These are phyloP conservation scores for Brachionus angularis DNA, from an alignment of 1,140 invertebrate genomes.

Conservation along the genomic window DNA sequence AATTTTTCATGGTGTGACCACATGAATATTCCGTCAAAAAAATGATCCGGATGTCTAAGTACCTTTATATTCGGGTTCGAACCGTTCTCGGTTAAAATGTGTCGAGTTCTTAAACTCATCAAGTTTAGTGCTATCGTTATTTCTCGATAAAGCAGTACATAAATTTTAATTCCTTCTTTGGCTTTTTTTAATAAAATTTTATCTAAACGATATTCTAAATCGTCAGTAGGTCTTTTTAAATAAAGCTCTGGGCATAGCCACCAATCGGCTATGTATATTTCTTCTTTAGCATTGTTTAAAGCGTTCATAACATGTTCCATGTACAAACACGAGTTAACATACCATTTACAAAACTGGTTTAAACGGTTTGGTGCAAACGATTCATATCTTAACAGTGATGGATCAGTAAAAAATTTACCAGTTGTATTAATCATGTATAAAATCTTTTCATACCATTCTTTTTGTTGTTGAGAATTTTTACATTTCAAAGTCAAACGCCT, in stretches of 20 bases:
- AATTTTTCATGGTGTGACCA: slow-evolving; percentile 99
- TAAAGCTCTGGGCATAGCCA: slow-evolving; percentile 89
- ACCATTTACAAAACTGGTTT: slow-evolving; percentile 50
- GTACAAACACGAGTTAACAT: slow-evolving; percentile 80
- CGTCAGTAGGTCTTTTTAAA: slow-evolving; percentile 71
- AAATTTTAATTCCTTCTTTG: slow-evolving; percentile 75
- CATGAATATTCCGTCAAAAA: slow-evolving; percentile 72
- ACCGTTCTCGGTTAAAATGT: slow-evolving; percentile 53
- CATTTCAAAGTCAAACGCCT: slow-evolving; percentile 1
- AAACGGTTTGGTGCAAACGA: slow-evolving; percentile 35
- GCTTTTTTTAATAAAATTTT: slow-evolving; percentile 79
- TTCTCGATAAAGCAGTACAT: slow-evolving; percentile 91
- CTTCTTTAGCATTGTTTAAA: slow-evolving; percentile 78
- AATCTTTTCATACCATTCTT: slow-evolving; percentile 35
- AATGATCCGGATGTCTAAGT: slow-evolving; percentile 87
- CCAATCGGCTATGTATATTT: slow-evolving; percentile 95
- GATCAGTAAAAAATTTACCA: slow-evolving; percentile 18
- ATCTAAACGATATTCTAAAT: slow-evolving; percentile 77
- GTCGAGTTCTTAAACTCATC: slow-evolving; percentile 80
- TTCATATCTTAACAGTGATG: not conserved
- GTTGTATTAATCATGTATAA: slow-evolving; percentile 18
- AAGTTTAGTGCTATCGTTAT: slow-evolving; percentile 89
- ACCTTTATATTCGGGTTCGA: slow-evolving; percentile 56
- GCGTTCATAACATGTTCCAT: slow-evolving; percentile 83
- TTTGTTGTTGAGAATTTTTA: slow-evolving; percentile 32